Conservation (phyloP, 2,888 invertebrate genomes). For the Plusia festucae region DNA sequence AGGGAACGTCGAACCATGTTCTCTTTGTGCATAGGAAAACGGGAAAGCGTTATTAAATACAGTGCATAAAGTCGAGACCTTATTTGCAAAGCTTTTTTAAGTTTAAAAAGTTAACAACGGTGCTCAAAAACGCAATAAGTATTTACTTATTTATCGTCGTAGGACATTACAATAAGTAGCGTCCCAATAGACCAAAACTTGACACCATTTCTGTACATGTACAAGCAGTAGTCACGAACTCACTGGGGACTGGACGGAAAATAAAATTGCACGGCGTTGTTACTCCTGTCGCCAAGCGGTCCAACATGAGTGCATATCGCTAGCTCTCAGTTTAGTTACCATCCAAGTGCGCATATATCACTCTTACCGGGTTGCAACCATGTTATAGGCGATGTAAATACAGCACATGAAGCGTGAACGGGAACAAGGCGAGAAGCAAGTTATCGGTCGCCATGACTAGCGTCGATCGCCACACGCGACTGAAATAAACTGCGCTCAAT, state of each 20-base stretch:
- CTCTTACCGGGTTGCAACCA: slow-evolving; percentile 30
- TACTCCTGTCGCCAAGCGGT: slow-evolving; percentile 58
- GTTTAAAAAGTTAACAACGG: no score
- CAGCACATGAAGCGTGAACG: slow-evolving; percentile 44
- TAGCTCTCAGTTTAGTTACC: slow-evolving; percentile 29
- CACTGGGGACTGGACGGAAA: slow-evolving; percentile 64
- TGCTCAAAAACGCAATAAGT: background rate
- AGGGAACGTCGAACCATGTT: background rate
- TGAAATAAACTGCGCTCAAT: slow-evolving; percentile 72
- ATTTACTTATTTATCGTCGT: background rate
- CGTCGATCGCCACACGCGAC: slow-evolving; percentile 64
- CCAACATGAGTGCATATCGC: slow-evolving; percentile 62
- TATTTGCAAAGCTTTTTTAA: background rate
- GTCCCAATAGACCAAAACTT: slow-evolving; percentile 41
- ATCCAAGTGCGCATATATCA: slow-evolving; percentile 46
- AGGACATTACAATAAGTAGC: background rate
- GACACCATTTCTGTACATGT: slow-evolving; percentile 67
- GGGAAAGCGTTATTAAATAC: slow-evolving; percentile 5
- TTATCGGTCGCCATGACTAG: slow-evolving; percentile 41
- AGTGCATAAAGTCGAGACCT: background rate
- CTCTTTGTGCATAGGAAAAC: background rate
- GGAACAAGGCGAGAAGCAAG: slow-evolving; percentile 46
- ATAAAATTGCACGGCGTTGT: slow-evolving; percentile 61
- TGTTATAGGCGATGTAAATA: slow-evolving; percentile 50
- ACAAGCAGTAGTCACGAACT: slow-evolving; percentile 62